phyloP scores from a whole-genome alignment of 2,888 invertebrate genomes.

The Drosophila tanythrix region DNA sequence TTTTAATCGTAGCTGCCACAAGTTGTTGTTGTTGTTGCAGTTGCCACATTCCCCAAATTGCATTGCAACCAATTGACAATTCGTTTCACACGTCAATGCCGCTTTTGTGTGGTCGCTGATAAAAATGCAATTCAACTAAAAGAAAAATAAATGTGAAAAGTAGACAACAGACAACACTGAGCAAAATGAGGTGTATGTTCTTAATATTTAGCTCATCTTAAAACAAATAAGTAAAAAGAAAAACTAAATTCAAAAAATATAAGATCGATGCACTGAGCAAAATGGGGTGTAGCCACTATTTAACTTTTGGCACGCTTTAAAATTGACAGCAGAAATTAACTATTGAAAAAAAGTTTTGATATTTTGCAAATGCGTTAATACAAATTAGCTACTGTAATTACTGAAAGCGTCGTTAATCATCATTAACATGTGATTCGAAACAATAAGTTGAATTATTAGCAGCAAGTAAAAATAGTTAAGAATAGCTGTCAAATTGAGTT shows the following conservation, averaged over 20 bases:
- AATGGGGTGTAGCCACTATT: neutral
- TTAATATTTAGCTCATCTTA: neutral
- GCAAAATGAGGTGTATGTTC: neutral
- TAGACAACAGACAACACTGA: neutral
- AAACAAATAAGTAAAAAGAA: neutral
- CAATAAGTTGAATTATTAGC: neutral
- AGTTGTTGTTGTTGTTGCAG: slow-evolving; percentile 18
- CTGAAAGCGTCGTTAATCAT: neutral
- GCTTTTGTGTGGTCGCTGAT: slow-evolving; percentile 61
- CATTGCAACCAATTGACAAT: slow-evolving; percentile 60
- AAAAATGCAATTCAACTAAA: slow-evolving; percentile 3
- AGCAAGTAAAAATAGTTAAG: neutral
- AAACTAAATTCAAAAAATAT: neutral
- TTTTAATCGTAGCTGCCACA: slow-evolving; percentile 13
- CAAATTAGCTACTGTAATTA: neutral
- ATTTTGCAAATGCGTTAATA: neutral
- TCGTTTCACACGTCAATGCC: slow-evolving; percentile 64
- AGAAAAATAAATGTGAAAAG: neutral
- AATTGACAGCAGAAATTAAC: neutral
- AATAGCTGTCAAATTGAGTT: neutral
- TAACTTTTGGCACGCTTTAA: neutral
- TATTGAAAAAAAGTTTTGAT: too few relatives aligned
- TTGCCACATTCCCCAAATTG: slow-evolving; percentile 60
- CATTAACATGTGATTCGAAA: neutral
- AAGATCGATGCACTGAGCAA: neutral